Evolutionary conservation across 92 coral and sea anemone species (phyloP), one percentile per base, ranked within the genome.

Genomic region (Porites divaricata): DNA sequence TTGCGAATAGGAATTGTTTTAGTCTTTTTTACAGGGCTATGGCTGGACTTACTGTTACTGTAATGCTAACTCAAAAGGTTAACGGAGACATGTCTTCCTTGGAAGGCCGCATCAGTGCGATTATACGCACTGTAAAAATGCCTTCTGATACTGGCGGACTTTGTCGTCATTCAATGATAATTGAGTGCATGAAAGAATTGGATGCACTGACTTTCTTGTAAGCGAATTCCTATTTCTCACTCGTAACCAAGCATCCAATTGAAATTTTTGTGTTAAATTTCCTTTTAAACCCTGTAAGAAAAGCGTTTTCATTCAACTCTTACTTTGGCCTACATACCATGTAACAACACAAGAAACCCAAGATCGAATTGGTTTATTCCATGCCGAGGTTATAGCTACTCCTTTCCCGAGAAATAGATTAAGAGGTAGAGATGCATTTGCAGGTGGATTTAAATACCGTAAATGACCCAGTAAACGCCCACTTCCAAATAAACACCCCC

Each of bases 21-120:
- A 62, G 52, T 23, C 65, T 8, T 26, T 79, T 79, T 67, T 79
- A 79, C 53, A 49, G 75, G 54, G 74, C 61, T 8, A 23, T 79
- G 22, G 74, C 49, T 67, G 75, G 35, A 67, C 48, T 79, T 24
- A 1, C 45, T 53, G 65, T 67, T 9, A 16, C 54, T 5, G 66
- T 58, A 16, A 16, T 67, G 75, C 45, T 79, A 79, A 67, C 50
- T 24, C 75, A 25, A 15, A 66, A n/a, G 26, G 75, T 79, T 15
- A 25, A 52, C 17, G 66, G 53, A 25, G 10, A 28, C n/a, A 79
- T 52, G 67, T 67, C 74, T 79, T 70, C 67, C 16, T 8, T 51
- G 16, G 50, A 52, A 70, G 67, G 26, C 53, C 74, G 75, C 23
- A 67, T 79, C 25, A 35, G 11, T 15, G 75, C 54, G 2, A 53